Evolutionary conservation across 2,113 vertebrate genomes (phyloP), one percentile per base, ranked within the genome.

Genomic region (Catagonus wagneri): DNA sequence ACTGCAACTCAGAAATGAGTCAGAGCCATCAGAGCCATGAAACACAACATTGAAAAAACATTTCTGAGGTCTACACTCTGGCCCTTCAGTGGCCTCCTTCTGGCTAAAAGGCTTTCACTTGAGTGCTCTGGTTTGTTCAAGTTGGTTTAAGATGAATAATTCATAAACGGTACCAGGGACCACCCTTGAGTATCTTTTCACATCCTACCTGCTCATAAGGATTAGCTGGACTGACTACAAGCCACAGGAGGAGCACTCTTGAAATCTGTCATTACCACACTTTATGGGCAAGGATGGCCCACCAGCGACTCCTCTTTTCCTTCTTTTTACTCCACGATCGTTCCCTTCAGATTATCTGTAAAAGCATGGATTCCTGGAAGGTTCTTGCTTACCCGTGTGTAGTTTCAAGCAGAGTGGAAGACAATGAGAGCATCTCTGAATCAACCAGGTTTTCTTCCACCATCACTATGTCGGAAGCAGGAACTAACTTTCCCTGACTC

Each of bases 141-240:
- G 98, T 99, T 99, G 99, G 98, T 98, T 99, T 98, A 99, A 98
- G 98, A 98, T 99, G 98, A 98, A 99, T 99, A 99, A 99, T 99
- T 99, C 98, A 99, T 99, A 98, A 99, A 99, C 98, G 97, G 98
- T 98, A 98, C 98, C 98, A 98, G 98, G 97, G 97, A 97, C 96
- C 97, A 98, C 93, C 98, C 98, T 97, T 98, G 98, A 98, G 97
- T 98, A 98, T 98, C 98, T 98, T 98, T 97, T 97, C 97, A 94
- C 96, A 98, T 93, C 89, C 91, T 89, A 96, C 97, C 95, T 97
- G 95, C 96, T 98, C 98, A 98, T 95, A 96, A 95, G 81, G 97
- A 94, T 74, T 56, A 97, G 97, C 96, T 94, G 97, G 98, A 98
- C 95, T 97, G 96, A 96, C 58, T 54, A 58, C 58, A 61, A 8